A percentile compares a stretch with the other conserved stretches of the same genome.
These are phyloP conservation scores for Brachyhypopomus gauderio DNA, from an alignment of 2,113 vertebrate species.

Conservation along the genomic window DNA sequence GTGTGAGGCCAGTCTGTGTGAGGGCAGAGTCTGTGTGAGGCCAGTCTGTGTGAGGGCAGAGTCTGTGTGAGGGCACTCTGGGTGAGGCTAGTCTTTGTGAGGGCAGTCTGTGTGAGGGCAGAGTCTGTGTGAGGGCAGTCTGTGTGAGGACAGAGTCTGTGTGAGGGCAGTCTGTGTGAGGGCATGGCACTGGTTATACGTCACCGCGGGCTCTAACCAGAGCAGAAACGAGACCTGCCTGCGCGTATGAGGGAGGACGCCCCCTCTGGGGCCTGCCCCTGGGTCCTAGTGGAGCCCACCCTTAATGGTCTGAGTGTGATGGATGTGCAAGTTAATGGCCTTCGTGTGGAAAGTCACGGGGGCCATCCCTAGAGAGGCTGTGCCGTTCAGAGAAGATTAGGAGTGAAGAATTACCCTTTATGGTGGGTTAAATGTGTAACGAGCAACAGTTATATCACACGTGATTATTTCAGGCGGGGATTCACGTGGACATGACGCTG, in stretches of 20 bases:
- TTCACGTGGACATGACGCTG: background rate
- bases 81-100: no score
- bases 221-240: slow-evolving; percentile 32
- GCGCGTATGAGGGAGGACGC: background rate
- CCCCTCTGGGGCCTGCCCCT: background rate
- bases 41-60: no score
- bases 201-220: slow-evolving; percentile 23
- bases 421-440: background rate
- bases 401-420: slow-evolving; percentile 23
- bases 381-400: slow-evolving; percentile 20
- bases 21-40: no score
- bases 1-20: background rate
- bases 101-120: no score
- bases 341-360: slow-evolving; percentile 22
- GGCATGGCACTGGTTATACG: background rate
- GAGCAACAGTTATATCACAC: slow-evolving; percentile 8
- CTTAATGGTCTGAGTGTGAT: slow-evolving; percentile 15
- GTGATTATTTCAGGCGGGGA: background rate
- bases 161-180: background rate
- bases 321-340: slow-evolving; percentile 28
- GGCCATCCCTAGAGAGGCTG: slow-evolving; percentile 26
- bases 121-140: no score
- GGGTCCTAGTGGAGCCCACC: no score
- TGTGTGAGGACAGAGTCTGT: background rate
- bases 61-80: background rate